Conservation (phyloP, 1,140 invertebrate genomes). For the Chrysomallon squamiferum region DNA sequence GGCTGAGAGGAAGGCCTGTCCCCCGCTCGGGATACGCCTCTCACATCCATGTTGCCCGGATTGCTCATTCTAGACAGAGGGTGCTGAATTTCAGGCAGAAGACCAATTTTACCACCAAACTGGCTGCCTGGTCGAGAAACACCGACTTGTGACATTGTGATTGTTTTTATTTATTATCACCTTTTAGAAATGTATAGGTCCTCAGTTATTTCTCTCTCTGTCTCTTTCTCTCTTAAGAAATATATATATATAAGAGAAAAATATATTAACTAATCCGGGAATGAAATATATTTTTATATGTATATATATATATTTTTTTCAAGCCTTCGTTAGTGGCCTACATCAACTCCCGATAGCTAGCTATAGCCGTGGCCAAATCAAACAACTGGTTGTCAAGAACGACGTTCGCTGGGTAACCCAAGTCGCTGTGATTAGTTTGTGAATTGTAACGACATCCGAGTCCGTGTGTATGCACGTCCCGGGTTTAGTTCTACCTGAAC, state of each 20-base stretch:
- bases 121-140: constrained; percentile 34
- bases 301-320: too few species aligned
- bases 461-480: too few species aligned
- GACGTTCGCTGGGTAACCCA: constrained; percentile 38
- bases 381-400: constrained; percentile 37
- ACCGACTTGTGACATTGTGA: constrained; percentile 47
- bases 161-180: constrained; percentile 2
- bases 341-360: too few species aligned
- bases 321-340: too few species aligned
- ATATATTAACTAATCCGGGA: too few species aligned
- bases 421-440: too few species aligned
- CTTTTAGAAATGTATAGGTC: not conserved
- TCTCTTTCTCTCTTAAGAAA: too few species aligned
- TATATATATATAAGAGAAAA: too few species aligned
- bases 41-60: constrained; percentile 50
- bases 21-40: constrained; percentile 50
- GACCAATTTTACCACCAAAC: constrained; percentile 17
- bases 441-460: too few species aligned
- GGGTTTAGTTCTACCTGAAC: too few species aligned
- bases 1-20: constrained; percentile 39
- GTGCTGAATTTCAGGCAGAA: constrained; percentile 50
- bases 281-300: too few species aligned
- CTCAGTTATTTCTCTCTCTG: not conserved
- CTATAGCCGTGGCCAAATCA: constrained; percentile 5
- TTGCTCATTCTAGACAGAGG: constrained; percentile 51